Percentiles rank a stretch among this genome's conserved stretches.
Conservation (phyloP, 2,888 invertebrate genomes). For the Lucinisca nassula region DNA sequence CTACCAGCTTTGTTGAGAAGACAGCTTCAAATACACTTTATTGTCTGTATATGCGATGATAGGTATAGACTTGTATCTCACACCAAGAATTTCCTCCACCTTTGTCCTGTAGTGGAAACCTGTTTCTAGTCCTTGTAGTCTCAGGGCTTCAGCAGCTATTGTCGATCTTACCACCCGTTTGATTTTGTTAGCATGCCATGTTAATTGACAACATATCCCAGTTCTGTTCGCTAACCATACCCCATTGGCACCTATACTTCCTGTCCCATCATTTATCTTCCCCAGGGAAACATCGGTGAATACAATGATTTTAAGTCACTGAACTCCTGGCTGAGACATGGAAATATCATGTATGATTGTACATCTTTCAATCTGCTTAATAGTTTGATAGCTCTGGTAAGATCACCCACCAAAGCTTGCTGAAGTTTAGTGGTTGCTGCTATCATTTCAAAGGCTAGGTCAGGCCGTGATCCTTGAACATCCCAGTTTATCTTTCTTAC, state of each 20-base stretch:
- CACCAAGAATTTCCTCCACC: too few species aligned
- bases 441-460: slow-evolving; percentile 46
- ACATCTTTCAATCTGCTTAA: background rate
- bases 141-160: slow-evolving; percentile 44
- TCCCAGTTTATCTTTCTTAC: slow-evolving; percentile 41
- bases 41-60: too few species aligned
- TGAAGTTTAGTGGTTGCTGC: background rate
- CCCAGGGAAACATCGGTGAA: slow-evolving; percentile 28
- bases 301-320: background rate
- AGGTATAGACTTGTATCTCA: too few species aligned
- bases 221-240: slow-evolving; percentile 37
- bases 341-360: background rate
- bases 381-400: background rate
- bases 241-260: slow-evolving; percentile 18
- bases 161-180: slow-evolving; percentile 40
- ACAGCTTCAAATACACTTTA: too few species aligned
- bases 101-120: slow-evolving; percentile 44
- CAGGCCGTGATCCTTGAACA: slow-evolving; percentile 14
- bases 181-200: slow-evolving; percentile 48
- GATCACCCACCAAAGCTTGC: background rate
- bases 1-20: too few species aligned
- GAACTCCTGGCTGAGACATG: background rate
- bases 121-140: slow-evolving; percentile 50
- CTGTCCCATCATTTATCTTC: slow-evolving; percentile 21
- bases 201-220: slow-evolving; percentile 29